Percentiles rank a stretch among this genome's conserved stretches.
phyloP scores from a whole-genome alignment of 2,888 invertebrate species.

The Anoplius nigerrimus region DNA sequence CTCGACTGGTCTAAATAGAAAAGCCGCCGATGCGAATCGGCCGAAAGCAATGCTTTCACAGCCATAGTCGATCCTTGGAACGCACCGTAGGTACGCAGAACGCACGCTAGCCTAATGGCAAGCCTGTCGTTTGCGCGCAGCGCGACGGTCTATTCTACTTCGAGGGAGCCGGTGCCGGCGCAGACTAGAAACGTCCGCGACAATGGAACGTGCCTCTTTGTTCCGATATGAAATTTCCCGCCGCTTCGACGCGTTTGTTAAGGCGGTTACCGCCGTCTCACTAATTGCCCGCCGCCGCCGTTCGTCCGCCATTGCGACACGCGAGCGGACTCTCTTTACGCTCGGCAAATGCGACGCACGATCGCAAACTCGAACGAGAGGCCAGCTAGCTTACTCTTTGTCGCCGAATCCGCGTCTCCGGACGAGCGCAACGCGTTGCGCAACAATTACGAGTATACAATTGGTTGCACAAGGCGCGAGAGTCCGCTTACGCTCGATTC shows the following conservation, averaged over 20 bases:
- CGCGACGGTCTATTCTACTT: too few relatives aligned
- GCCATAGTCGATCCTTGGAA: too few relatives aligned
- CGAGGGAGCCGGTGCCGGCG: too few relatives aligned
- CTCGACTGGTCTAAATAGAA: too few relatives aligned
- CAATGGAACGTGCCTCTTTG: conserved; percentile 45
- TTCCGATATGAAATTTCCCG: conserved; percentile 50
- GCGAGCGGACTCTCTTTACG: too few relatives aligned
- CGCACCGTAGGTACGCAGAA: too few relatives aligned
- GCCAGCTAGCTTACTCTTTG: conserved; percentile 8
- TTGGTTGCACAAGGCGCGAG: neutral
- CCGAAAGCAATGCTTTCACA: too few relatives aligned
- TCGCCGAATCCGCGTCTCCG: conserved; percentile 15
- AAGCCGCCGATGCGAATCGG: too few relatives aligned
- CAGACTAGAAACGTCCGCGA: conserved; percentile 33
- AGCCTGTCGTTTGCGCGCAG: too few relatives aligned
- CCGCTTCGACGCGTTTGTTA: conserved; percentile 51
- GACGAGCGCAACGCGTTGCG: conserved; percentile 13
- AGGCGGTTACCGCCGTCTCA: conserved; percentile 42
- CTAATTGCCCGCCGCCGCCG: conserved; percentile 41
- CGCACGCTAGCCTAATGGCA: too few relatives aligned
- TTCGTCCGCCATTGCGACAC: conserved; percentile 3
- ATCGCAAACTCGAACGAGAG: conserved; percentile 2
- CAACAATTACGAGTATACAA: conserved; percentile 10
- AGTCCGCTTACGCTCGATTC: too few relatives aligned
- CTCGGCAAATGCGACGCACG: neutral